Conservation (phyloP, 2,888 invertebrate species). For the Drosophila macrothrix region DNA sequence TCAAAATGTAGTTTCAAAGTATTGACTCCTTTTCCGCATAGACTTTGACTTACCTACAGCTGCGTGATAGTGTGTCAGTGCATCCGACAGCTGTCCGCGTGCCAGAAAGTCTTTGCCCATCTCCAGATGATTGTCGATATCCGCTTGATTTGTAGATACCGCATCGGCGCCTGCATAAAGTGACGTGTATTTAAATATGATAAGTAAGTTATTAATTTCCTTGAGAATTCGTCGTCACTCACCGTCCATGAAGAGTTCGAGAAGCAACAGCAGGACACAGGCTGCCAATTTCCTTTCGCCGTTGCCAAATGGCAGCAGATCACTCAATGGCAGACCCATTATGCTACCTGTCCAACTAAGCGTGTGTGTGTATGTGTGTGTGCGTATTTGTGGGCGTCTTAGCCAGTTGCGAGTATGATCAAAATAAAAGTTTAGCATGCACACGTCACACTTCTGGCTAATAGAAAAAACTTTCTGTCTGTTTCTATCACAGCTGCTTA, state of each 20-base stretch:
- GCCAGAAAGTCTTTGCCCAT: conserved; percentile 96
- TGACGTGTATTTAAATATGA: conserved; percentile 55
- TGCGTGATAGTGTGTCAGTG: conserved; percentile 98
- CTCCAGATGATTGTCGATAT: conserved; percentile 97
- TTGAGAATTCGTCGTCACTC: conserved; percentile 73
- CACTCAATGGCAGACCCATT: conserved; percentile 78
- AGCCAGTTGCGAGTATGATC: conserved; percentile 24
- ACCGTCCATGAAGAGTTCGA: conserved; percentile 90
- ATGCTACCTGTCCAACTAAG: conserved; percentile 11
- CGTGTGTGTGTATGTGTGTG: conserved; percentile 5
- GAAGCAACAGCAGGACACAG: conserved; percentile 88
- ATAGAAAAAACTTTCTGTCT: conserved; percentile 11
- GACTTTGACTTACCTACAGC: conserved; percentile 93
- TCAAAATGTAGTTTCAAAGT: background rate
- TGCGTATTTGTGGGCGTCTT: conserved; percentile 34
- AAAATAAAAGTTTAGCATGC: conserved; percentile 21
- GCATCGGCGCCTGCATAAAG: conserved; percentile 88
- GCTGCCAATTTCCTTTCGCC: conserved; percentile 88
- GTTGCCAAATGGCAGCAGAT: conserved; percentile 74
- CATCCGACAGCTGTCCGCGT: conserved; percentile 97
- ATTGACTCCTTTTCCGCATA: background rate
- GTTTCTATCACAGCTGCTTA: conserved; percentile 43
- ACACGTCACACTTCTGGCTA: conserved; percentile 55
- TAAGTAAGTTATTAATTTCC: background rate
- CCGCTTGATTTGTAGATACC: conserved; percentile 87